A percentile compares a stretch with the other conserved stretches of the same genome.
Evolutionary conservation across 2,113 vertebrate genomes (phyloP).

Genomic region (Zeus faber): DNA sequence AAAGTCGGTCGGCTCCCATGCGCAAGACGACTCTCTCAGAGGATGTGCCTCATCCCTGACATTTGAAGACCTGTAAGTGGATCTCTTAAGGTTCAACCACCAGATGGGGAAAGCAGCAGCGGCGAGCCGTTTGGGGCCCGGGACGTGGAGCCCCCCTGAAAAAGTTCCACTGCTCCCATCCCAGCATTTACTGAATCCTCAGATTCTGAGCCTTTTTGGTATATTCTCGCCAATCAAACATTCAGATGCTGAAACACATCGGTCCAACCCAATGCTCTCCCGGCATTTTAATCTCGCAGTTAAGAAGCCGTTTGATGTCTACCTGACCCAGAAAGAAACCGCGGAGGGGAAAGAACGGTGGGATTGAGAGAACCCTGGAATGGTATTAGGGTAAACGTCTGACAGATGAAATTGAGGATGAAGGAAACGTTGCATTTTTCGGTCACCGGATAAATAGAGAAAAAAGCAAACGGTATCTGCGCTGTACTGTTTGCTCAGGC

Average conservation of each 20-base stretch:
- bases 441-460: conserved; percentile 59
- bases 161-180: conserved; percentile 1
- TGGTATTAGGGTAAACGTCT: conserved; percentile 43
- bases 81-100: conserved; percentile 39
- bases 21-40: conserved; percentile 54
- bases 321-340: conserved; percentile 30
- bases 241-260: conserved; percentile 8
- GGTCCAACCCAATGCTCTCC: conserved; percentile 13
- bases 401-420: conserved; percentile 60
- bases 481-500: conserved; percentile 64
- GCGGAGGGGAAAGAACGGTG: conserved; percentile 13
- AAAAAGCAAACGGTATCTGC: conserved; percentile 59
- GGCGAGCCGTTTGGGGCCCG: conserved; percentile 12
- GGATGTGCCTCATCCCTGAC: conserved; percentile 57
- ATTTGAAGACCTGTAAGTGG: conserved; percentile 60
- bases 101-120: conserved; percentile 48
- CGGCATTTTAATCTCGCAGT: conserved; percentile 9
- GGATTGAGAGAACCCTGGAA: conserved; percentile 3
- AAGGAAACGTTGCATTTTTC: conserved; percentile 52
- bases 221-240: conserved; percentile 6
- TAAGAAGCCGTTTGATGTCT: conserved; percentile 33
- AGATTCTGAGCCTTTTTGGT: neutral
- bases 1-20: conserved; percentile 18
- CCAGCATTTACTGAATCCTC: neutral
- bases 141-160: conserved; percentile 18